phyloP scores from a whole-genome alignment of 2,797 vertebrate genomes.

The Muscicapa comitata region DNA sequence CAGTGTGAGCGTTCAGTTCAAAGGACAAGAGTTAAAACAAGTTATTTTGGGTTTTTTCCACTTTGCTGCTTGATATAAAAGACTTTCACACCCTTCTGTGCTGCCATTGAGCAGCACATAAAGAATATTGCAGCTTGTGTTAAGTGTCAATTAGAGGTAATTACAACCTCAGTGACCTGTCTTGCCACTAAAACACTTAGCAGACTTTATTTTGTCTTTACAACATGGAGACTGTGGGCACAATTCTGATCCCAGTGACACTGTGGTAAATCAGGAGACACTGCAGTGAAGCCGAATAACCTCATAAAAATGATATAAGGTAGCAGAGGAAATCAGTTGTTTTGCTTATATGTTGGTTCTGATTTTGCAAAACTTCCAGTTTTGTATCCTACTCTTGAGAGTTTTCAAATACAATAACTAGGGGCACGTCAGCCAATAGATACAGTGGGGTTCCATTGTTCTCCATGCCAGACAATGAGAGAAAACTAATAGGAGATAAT shows the following conservation, averaged over 20 bases:
- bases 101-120: conserved; percentile 6
- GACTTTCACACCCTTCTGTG: neutral
- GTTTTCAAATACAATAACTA: neutral
- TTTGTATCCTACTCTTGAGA: neutral
- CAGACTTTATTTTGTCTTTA: conserved; percentile 30
- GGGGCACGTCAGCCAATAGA: neutral
- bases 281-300: neutral
- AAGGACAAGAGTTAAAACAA: conserved; percentile 21
- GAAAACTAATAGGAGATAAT: neutral
- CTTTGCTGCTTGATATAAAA: neutral
- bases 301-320: neutral
- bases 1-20: neutral
- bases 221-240: neutral
- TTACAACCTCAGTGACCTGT: conserved; percentile 28
- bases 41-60: neutral
- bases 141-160: conserved; percentile 53
- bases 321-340: neutral
- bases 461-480: neutral
- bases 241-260: neutral
- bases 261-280: neutral
- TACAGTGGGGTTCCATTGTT: neutral
- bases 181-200: conserved; percentile 37
- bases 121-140: conserved; percentile 20
- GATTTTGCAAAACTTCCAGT: neutral
- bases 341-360: neutral